phyloP scores from a whole-genome alignment of 2,888 invertebrate genomes.

The Amorpha juglandis region DNA sequence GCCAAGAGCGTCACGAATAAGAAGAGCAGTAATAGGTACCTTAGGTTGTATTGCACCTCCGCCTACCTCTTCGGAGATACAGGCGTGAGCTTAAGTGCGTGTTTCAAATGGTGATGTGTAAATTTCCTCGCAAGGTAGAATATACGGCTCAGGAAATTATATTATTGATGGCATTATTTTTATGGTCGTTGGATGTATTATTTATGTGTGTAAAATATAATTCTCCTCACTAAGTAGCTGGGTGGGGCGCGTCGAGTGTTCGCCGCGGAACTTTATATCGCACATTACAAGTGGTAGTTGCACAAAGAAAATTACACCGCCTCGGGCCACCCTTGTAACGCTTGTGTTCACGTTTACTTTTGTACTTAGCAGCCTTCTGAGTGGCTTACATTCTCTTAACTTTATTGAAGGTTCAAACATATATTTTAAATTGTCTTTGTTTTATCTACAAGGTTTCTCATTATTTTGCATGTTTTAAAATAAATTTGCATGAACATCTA shows the following conservation, averaged over 20 bases:
- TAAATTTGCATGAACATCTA: too few relatives aligned
- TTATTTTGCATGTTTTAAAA: too few relatives aligned
- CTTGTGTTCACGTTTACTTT: slow-evolving; percentile 45
- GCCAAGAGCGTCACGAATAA: too few relatives aligned
- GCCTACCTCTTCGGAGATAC: too few relatives aligned
- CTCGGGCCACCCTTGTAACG: slow-evolving; percentile 34
- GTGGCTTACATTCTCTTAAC: slow-evolving; percentile 30
- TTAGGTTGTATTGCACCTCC: too few relatives aligned
- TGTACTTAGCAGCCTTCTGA: slow-evolving; percentile 31
- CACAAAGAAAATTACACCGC: slow-evolving; percentile 51
- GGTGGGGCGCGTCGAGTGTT: background rate
- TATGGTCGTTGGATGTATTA: background rate
- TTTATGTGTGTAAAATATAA: background rate
- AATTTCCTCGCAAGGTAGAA: too few relatives aligned
- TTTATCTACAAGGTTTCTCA: background rate
- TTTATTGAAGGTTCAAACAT: slow-evolving; percentile 27
- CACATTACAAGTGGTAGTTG: slow-evolving; percentile 43
- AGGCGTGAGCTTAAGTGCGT: too few relatives aligned
- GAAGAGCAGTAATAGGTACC: too few relatives aligned
- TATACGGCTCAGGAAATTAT: too few relatives aligned
- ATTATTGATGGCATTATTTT: too few relatives aligned
- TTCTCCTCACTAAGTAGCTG: background rate
- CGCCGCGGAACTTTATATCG: slow-evolving; percentile 43
- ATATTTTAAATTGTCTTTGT: slow-evolving; percentile 6
- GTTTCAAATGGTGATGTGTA: too few relatives aligned